phyloP scores from a whole-genome alignment of 1,140 invertebrate species.

The Cotesia glomerata region DNA sequence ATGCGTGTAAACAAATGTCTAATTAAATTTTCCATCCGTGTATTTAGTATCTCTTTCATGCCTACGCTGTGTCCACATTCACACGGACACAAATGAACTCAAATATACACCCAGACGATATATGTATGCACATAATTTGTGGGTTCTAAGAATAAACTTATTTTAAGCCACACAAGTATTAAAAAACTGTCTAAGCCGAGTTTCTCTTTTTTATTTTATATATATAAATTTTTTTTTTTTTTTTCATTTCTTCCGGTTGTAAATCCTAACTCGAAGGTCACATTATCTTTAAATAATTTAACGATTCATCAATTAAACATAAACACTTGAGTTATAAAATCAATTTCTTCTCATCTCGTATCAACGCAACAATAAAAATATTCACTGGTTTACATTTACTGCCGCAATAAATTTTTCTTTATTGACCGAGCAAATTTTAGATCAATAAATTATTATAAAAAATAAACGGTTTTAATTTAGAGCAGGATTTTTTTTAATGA shows the following conservation, averaged over 20 bases:
- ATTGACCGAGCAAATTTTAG: too few relatives aligned
- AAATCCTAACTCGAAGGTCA: background rate
- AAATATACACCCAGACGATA: background rate
- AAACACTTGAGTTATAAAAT: background rate
- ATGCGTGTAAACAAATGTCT: slow-evolving; percentile 1
- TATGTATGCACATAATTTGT: slow-evolving; percentile 10
- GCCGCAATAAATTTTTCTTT: background rate
- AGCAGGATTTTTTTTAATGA: too few relatives aligned
- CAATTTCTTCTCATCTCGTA: background rate
- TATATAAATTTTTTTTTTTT: background rate
- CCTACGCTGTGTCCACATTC: too few relatives aligned
- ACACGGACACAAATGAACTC: too few relatives aligned
- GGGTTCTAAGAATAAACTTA: slow-evolving; percentile 17
- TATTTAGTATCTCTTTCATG: background rate
- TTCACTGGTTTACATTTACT: too few relatives aligned
- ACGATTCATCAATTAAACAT: background rate
- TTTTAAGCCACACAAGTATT: slow-evolving; percentile 11
- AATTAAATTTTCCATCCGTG: slow-evolving; percentile 7
- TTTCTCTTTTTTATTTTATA: background rate
- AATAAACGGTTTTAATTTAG: too few relatives aligned
- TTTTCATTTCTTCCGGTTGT: background rate
- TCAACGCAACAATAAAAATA: too few relatives aligned
- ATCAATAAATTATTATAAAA: too few relatives aligned
- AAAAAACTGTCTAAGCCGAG: slow-evolving; percentile 13
- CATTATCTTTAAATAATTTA: background rate